A percentile compares a stretch with the other conserved stretches of the same genome.
These are phyloP conservation scores for Pelosia muscerda DNA, from an alignment of 2,888 invertebrate genomes.

Conservation along the genomic window DNA sequence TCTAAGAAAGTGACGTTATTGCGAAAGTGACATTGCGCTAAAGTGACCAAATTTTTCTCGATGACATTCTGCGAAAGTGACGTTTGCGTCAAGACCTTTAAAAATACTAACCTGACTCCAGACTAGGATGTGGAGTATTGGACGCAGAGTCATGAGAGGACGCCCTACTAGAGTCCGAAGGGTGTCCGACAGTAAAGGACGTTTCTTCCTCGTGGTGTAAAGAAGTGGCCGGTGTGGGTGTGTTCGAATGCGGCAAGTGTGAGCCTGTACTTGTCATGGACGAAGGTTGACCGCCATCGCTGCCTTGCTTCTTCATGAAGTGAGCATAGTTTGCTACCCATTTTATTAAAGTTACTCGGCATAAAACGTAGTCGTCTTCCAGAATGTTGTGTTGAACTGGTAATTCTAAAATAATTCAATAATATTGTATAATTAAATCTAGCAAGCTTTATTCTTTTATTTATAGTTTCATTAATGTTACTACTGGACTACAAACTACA, in stretches of 20 bases:
- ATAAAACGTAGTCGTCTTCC: slow-evolving; percentile 89
- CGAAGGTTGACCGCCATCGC: slow-evolving; percentile 80
- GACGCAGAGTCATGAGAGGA: slow-evolving; percentile 83
- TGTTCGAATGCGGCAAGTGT: slow-evolving; percentile 74
- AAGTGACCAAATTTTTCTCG: no score
- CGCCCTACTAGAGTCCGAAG: slow-evolving; percentile 83
- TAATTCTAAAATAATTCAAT: slow-evolving; percentile 84
- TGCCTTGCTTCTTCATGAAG: slow-evolving; percentile 89
- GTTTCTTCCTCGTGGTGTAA: slow-evolving; percentile 83
- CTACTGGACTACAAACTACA: background rate
- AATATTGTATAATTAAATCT: background rate
- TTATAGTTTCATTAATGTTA: background rate
- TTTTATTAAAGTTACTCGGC: slow-evolving; percentile 94
- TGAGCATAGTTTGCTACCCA: slow-evolving; percentile 96
- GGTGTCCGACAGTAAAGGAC: slow-evolving; percentile 79
- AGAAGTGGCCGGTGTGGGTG: slow-evolving; percentile 75
- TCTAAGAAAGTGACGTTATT: no score
- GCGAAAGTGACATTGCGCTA: no score
- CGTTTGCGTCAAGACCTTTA: background rate
- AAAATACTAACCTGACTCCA: slow-evolving; percentile 85
- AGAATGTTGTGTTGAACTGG: slow-evolving; percentile 91
- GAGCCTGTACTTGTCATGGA: slow-evolving; percentile 82
- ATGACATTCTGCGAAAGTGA: no score
- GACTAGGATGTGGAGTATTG: slow-evolving; percentile 87
- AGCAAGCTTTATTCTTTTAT: background rate